Conservation (phyloP, 2,797 vertebrate species). For the Hemibagrus guttatus region DNA sequence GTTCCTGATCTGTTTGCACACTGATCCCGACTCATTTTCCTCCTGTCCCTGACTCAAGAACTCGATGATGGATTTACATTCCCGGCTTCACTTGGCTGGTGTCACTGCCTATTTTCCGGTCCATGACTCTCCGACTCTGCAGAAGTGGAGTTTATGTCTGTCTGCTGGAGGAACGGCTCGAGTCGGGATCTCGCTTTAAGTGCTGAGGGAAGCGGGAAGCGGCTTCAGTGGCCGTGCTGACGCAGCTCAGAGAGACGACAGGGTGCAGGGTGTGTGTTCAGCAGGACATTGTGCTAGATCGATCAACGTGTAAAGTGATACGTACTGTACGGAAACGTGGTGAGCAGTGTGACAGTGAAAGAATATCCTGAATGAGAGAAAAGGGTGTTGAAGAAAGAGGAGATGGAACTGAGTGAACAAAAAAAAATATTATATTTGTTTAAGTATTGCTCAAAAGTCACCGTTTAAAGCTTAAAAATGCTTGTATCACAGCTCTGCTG, state of each 20-base stretch:
- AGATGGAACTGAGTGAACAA: background rate
- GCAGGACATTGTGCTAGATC: background rate
- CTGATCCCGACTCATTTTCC: background rate
- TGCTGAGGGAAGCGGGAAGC: background rate
- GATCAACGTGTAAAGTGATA: background rate
- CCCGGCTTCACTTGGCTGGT: background rate
- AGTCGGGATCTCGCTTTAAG: background rate
- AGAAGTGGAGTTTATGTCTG: background rate
- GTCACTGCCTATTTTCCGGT: conserved; percentile 22
- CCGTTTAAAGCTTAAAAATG: background rate
- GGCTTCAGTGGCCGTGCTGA: background rate
- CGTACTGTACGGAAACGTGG: background rate
- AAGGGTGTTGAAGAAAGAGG: background rate
- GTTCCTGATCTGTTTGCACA: background rate
- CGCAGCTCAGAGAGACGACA: background rate
- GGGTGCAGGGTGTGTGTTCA: background rate
- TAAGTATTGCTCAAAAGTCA: no score
- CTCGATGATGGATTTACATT: conserved; percentile 1
- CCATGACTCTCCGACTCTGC: background rate
- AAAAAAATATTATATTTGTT: background rate
- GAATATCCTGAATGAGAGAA: background rate
- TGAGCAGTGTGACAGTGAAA: background rate
- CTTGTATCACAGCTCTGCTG: background rate
- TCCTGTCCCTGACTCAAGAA: background rate
- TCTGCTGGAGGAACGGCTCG: background rate